Percentiles rank a stretch among this genome's conserved stretches.
Evolutionary conservation across 2,888 invertebrate species (phyloP).

Genomic region (Acrobasis consociella): DNA sequence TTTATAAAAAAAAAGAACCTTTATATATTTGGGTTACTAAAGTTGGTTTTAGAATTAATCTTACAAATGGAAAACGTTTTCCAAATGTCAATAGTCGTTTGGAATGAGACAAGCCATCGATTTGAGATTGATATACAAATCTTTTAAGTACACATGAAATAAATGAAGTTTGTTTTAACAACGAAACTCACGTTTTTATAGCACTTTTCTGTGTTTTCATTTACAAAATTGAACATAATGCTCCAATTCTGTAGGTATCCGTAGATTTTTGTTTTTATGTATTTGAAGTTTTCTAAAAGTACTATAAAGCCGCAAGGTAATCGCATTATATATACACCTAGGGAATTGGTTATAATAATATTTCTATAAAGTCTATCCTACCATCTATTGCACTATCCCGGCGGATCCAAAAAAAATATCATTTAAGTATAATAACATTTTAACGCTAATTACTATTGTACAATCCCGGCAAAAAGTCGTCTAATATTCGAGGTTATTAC

Average conservation of each 20-base stretch:
- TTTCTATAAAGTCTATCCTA: conserved; percentile 61
- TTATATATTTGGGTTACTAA: too few relatives aligned
- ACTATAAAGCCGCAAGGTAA: conserved; percentile 10
- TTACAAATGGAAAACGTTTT: too few relatives aligned
- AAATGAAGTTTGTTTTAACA: conserved; percentile 23
- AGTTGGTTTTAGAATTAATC: too few relatives aligned
- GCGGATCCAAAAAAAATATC: conserved; percentile 69
- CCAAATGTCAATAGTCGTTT: neutral
- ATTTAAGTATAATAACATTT: conserved; percentile 49
- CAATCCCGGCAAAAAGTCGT: conserved; percentile 28
- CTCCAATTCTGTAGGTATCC: too few relatives aligned
- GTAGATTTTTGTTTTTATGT: neutral
- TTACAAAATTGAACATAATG: too few relatives aligned
- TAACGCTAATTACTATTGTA: conserved; percentile 55
- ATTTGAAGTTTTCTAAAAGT: conserved; percentile 1
- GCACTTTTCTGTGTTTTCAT: neutral
- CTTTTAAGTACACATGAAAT: conserved; percentile 21
- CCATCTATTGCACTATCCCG: conserved; percentile 80
- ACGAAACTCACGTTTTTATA: conserved; percentile 21
- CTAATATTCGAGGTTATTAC: conserved; percentile 7
- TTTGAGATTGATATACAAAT: conserved; percentile 14
- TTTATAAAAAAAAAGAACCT: conserved; percentile 25
- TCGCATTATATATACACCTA: conserved; percentile 19
- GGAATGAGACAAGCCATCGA: conserved; percentile 4
- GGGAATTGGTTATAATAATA: conserved; percentile 31